Percentiles rank a stretch among this genome's conserved stretches.
Conservation (phyloP, 2,797 vertebrate species). For the Pithecia hirsuta region DNA sequence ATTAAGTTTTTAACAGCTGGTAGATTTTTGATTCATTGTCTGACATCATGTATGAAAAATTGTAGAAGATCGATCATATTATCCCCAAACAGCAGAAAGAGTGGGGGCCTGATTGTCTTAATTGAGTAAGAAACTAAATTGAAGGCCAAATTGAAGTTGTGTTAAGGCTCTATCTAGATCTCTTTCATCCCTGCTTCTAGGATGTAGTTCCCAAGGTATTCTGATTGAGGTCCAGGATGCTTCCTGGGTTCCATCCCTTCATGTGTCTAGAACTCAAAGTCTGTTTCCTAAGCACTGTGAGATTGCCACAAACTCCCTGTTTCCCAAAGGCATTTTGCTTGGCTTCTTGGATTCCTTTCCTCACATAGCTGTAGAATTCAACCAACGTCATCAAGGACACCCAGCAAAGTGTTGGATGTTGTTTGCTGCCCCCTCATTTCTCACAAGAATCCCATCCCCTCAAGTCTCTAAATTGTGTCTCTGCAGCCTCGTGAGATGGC, state of each 20-base stretch:
- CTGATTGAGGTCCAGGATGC: background rate
- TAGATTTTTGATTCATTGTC: background rate
- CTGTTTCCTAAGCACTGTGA: background rate
- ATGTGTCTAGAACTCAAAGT: background rate
- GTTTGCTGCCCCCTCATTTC: background rate
- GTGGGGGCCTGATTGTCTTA: background rate
- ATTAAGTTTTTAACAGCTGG: background rate
- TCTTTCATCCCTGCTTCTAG: background rate
- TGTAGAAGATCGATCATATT: background rate
- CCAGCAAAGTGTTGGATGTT: background rate
- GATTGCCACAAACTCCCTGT: background rate
- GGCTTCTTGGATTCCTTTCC: background rate
- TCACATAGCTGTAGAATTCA: background rate
- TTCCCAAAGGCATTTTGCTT: background rate
- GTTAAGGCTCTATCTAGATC: background rate
- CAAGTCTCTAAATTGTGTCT: background rate
- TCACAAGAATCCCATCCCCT: background rate
- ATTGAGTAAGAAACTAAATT: background rate
- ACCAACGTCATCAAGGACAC: background rate
- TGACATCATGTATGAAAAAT: background rate
- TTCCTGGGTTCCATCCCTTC: background rate
- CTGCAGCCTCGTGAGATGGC: background rate
- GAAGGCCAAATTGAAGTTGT: background rate
- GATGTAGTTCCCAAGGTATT: background rate
- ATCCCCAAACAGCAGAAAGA: background rate